Evolutionary conservation across 2,888 invertebrate species (phyloP), one percentile per base, ranked within the genome.

Genomic region (Melolontha melolontha): DNA sequence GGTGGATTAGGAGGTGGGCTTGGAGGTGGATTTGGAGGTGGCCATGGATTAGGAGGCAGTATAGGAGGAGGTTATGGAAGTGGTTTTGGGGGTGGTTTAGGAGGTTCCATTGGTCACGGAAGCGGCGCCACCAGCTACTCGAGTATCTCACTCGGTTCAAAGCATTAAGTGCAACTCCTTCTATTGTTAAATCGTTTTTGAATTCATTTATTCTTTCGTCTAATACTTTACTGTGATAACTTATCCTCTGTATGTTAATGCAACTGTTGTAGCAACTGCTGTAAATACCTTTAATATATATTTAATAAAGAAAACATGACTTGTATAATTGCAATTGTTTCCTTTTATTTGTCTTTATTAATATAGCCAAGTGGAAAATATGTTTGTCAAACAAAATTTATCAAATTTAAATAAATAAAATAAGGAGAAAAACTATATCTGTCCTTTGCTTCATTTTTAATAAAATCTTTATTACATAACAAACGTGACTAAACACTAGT

Each of bases 61-160:
- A 22, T 22, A 22, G 22, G 22, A 22, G 22, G 22, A 22, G 22
- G 22, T 2, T 22, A 22, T 22, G 22, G 22, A 22, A 22, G 22
- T 22, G 4, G 22, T 22, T 22, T 22, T 22, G 22, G 22, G 4
- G 22, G 22, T 22, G 22, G 22, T 22, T 22, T 22, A 22, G 22
- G 22, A 1, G 22, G 22, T 44, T 66, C 68, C 62, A 70, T 66
- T 51, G 68, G 64, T 55, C 71, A 72, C 50, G 73, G 72, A 64
- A 71, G 73, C 66, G 75, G 76, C 29, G 75, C 75, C 62, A 73
- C 74, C 47, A 77, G 79, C 69, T 80, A 76, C 59, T 73, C 78
- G 62, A 79, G 77, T 69, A 74, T 79, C 68, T 76, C 78, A 64
- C 64, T 79, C 69, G 79, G 79, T 69, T 66, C 66, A 59, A 68